Base-by-base conservation (phyloP, 1,140 invertebrate genomes). In the Oppia nitens region DNA sequence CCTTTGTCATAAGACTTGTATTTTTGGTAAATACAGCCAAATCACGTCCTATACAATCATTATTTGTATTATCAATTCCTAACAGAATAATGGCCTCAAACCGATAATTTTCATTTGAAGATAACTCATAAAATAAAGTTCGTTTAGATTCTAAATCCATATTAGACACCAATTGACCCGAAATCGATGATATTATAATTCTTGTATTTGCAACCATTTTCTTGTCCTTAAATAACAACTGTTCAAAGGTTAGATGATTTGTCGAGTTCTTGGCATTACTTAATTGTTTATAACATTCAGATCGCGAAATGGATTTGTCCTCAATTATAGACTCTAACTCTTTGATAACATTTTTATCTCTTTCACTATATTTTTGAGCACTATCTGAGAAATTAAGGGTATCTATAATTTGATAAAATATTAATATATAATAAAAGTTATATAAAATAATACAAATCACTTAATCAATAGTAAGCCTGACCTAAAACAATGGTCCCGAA, bases 351-450 rank as follows among this genome's bases (percentile, higher is more conserved):
- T 77, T 71, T 1, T 75, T 58, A 70, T 87, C 84, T 57, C 76
- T 69, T 11, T 71, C 64, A 47, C 78, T 83, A 6, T 76, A 77
- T 60, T 79, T 77, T 55, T 77, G 76, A 23, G 80, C 81, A 24
- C 75, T 69, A 27, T 72, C 65, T 1, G 76, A 76, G 59, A 84
- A 78, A 63, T 82, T 83, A 12, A 78, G 75, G 1, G 84, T 86
- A 63, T 87, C 84, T 54, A 82, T 21, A 59, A 60, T 54, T 53
- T 51, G 45, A 4, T 71, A 27, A 57, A 50, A 12, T 60, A 21
- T 3, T 48, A 52, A 28, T 14, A 26, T 32, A 12, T 40, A 57
- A 20, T 47, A n/a, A 6, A n/a, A 51, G 21, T 14, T 45, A 47
- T 25, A 27, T 6, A 6, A 9, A 40, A 40, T 6, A 40, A 6